These are phyloP conservation scores for Pelodiscus sinensis DNA, from an alignment of 2,113 vertebrate genomes.

Conservation along the genomic window DNA sequence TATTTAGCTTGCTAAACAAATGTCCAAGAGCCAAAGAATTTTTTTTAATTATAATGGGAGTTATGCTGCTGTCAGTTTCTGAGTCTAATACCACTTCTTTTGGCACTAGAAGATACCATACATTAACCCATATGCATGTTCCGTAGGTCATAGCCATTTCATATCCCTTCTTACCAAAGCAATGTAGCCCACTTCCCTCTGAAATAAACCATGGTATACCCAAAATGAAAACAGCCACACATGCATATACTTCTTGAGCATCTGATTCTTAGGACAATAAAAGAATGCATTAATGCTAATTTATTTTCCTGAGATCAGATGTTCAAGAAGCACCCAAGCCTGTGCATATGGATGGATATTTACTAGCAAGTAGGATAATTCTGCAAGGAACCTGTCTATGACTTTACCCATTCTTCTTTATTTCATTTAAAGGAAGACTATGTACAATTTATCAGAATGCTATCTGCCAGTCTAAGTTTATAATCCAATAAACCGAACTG, in stretches of 20 bases:
- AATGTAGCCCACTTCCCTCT: not conserved
- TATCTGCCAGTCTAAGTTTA: not conserved
- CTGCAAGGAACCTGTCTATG: too few relatives aligned
- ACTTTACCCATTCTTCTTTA: not conserved
- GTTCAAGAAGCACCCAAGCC: too few relatives aligned
- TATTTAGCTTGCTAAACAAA: rapidly evolving
- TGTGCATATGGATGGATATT: too few relatives aligned
- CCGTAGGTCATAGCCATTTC: not conserved
- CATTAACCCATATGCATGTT: not conserved
- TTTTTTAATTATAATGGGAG: not conserved
- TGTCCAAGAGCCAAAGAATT: not conserved
- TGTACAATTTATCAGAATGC: not conserved
- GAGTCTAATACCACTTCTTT: not conserved
- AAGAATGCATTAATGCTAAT: not conserved
- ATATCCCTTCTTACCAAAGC: not conserved
- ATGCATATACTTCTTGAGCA: not conserved
- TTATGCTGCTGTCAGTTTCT: not conserved
- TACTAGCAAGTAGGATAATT: too few relatives aligned
- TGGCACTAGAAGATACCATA: not conserved
- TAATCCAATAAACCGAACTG: not conserved
- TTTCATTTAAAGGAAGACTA: not conserved
- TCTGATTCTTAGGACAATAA: not conserved
- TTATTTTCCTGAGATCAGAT: too few relatives aligned
- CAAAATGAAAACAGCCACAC: not conserved
- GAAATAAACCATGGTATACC: not conserved